Evolutionary conservation across 2,113 vertebrate genomes (phyloP).

Genomic region (Phylloscopus whistleri): DNA sequence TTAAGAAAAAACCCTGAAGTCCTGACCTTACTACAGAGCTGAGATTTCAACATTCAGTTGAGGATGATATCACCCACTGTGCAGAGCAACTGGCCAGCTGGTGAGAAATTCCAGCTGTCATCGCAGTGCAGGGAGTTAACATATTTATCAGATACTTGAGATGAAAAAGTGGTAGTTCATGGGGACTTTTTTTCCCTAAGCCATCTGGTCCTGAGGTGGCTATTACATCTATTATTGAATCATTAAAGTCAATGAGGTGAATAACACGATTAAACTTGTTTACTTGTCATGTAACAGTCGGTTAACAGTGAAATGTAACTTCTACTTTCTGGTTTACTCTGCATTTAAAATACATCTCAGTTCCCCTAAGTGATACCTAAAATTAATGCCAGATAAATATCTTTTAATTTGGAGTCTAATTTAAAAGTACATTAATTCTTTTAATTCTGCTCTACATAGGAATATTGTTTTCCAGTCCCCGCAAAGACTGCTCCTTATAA

Average conservation of each 20-base stretch:
- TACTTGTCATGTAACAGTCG: slow-evolving; percentile 75
- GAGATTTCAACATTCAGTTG: slow-evolving; percentile 13
- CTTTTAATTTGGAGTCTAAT: slow-evolving; percentile 49
- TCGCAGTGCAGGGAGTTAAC: slow-evolving; percentile 49
- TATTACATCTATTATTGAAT: slow-evolving; percentile 79
- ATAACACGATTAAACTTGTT: slow-evolving; percentile 79
- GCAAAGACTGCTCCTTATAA: slow-evolving; percentile 46
- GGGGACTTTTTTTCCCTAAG: slow-evolving; percentile 54
- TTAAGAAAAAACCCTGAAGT: not conserved
- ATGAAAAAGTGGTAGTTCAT: slow-evolving; percentile 72
- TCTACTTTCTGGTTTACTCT: slow-evolving; percentile 17
- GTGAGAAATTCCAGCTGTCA: slow-evolving; percentile 66
- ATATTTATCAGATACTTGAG: slow-evolving; percentile 77
- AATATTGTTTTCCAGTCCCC: not conserved
- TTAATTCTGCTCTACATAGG: not conserved
- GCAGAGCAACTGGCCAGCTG: slow-evolving; percentile 71
- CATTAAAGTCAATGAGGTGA: slow-evolving; percentile 83
- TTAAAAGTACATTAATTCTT: slow-evolving; percentile 42
- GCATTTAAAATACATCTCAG: not conserved
- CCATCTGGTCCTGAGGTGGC: slow-evolving; percentile 79
- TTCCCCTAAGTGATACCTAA: not conserved
- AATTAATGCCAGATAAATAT: slow-evolving; percentile 56
- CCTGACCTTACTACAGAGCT: slow-evolving; percentile 8
- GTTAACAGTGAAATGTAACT: slow-evolving; percentile 74
- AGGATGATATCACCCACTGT: not conserved